Evolutionary conservation across 1,140 invertebrate genomes (phyloP), one percentile per base, ranked within the genome.

Genomic region (Acromyrmex heyeri): DNA sequence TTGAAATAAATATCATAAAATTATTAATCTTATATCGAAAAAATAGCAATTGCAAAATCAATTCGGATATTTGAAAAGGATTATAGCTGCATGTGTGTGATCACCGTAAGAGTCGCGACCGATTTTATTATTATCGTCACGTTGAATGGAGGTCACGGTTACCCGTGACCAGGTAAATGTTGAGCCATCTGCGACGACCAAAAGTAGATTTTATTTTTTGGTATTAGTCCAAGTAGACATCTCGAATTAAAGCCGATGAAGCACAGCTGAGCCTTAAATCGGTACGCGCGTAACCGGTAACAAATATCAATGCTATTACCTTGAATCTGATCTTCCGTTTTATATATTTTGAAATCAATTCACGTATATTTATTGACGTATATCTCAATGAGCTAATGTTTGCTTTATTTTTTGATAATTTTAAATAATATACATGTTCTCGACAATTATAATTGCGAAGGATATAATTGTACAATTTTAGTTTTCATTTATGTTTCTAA

Each of bases 61-160:
- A 1, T 44, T 69, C 34, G 27, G 5, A 67, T 69, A 44, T 44
- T 67, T 1, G 6, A 34, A 53, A 61, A 8, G 8, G 38, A 44
- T 44, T 7, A 34, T 14, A 8, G 18, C 3, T 69, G 21, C 21
- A 7, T 16, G 34, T 38, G 34, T 38, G 34, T 38, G 6, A 30
- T 55, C 27, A 16, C 50, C 18, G 21, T 61, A 72, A 82, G 48
- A 44, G 14, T 10, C n/a, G 73, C 24, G 73, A 91, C 87, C 75
- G 75, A 91, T 88, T 88, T 90, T 88, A 62, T 88, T 83, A 90
- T 91, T 88, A 88, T 89, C 67, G 81, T 83, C 85, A 82, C 57
- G 67, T 79, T 50, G 67, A 91, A 85, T 62, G 61, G 53, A 67
- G 55, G 64, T 55, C 34, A 38, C 10, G 55, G 64, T 55, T 24